These are phyloP conservation scores for Ceratina japonica DNA, from an alignment of 1,140 invertebrate species.

Conservation along the genomic window DNA sequence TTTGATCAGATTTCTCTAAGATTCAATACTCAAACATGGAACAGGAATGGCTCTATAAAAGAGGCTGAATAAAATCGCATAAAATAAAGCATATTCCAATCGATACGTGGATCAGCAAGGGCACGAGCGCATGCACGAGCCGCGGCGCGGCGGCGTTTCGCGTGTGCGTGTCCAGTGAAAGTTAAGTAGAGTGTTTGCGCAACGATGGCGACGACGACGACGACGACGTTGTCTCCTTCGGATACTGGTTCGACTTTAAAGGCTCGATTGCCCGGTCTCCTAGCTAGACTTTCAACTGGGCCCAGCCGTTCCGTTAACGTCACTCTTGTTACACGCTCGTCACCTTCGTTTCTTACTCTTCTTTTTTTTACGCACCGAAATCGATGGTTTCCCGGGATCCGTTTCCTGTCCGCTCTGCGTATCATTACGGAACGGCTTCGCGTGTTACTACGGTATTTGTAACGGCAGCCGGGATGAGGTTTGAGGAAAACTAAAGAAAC, in stretches of 20 bases:
- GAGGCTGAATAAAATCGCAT: neutral
- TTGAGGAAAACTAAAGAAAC: neutral
- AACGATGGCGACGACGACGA: slow-evolving; percentile 67
- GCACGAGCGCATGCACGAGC: slow-evolving; percentile 22
- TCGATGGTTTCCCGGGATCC: neutral
- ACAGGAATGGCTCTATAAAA: too few species aligned
- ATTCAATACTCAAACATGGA: too few species aligned
- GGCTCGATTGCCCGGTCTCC: slow-evolving; percentile 61
- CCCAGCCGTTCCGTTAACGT: slow-evolving; percentile 45
- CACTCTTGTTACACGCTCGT: slow-evolving; percentile 28
- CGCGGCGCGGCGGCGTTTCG: slow-evolving; percentile 9
- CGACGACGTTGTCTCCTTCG: slow-evolving; percentile 72
- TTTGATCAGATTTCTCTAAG: too few species aligned
- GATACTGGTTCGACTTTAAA: slow-evolving; percentile 72
- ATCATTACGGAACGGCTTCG: neutral
- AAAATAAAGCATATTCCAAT: neutral
- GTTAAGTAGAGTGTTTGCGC: slow-evolving; percentile 67
- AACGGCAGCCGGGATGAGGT: neutral
- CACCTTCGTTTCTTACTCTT: neutral
- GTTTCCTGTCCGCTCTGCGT: neutral
- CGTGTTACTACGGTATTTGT: neutral
- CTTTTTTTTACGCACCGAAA: neutral
- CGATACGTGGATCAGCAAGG: slow-evolving; percentile 26
- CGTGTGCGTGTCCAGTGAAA: slow-evolving; percentile 69
- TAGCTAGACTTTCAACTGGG: slow-evolving; percentile 49